A percentile compares a stretch with the other conserved stretches of the same genome.
Conservation (phyloP, 2,113 vertebrate species). For the Chunga burmeisteri region DNA sequence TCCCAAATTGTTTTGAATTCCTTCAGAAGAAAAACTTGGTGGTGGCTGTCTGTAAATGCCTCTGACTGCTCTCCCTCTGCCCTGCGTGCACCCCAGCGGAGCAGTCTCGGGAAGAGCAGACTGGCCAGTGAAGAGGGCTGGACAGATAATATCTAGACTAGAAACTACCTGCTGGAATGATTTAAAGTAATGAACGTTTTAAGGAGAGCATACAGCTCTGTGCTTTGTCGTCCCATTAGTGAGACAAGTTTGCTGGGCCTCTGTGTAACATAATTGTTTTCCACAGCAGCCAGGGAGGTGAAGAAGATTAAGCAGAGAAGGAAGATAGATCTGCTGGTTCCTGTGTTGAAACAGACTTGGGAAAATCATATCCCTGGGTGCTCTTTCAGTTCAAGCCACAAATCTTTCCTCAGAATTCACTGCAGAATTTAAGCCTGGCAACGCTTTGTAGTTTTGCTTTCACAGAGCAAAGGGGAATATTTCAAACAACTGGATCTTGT, state of each 20-base stretch:
- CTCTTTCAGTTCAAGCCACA: not conserved
- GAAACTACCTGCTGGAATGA: not conserved
- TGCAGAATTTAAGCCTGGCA: not conserved
- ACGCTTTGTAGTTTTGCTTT: not conserved
- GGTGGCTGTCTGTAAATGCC: not conserved
- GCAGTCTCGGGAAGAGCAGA: not conserved
- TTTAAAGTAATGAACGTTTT: not conserved
- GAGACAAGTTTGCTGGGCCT: not conserved
- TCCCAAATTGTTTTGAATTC: not conserved
- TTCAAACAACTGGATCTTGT: not conserved
- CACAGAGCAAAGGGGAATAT: not conserved
- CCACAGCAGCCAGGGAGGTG: not conserved
- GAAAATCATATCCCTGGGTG: not conserved
- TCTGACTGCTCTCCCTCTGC: not conserved
- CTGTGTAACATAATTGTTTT: not conserved
- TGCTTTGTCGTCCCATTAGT: not conserved
- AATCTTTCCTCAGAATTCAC: not conserved
- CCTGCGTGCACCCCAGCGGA: fast-evolving
- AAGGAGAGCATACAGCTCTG: not conserved
- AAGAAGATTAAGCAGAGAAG: not conserved
- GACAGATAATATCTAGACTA: not conserved
- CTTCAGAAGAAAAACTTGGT: not conserved
- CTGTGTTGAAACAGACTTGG: not conserved
- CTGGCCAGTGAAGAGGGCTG: not conserved
- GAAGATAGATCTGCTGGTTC: not conserved